Base-by-base conservation (phyloP, 2,113 vertebrate genomes). In the Sander vitreus region DNA sequence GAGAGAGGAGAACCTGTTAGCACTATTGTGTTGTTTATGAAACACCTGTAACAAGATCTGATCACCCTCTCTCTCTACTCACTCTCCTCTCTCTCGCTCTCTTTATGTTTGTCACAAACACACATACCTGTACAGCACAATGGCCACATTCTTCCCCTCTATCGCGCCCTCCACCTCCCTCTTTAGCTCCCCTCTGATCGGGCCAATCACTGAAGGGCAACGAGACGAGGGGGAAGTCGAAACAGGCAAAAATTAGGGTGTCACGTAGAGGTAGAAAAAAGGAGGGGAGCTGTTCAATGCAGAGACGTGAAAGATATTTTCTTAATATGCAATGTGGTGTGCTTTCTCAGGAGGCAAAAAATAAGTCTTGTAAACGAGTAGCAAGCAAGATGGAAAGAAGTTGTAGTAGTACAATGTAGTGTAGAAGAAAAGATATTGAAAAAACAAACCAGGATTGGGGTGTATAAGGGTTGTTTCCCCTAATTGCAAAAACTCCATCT, bases 41-140 rank as follows among this genome's bases (percentile, higher is more conserved):
- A 93, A 93, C 92, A 93, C 90, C 90, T 93, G 92, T 91, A 94
- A 93, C 85, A 72, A 81, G 93, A 93, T 91, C 92, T 92, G 85
- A 90, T 87, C 84, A 73, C 55, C 77, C 79, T 65, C 68, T 48
- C 82, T 86, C 85, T 55, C 64, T 11, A 11, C 39, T 43, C 39
- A 10, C 39, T 43, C 78, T 70, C 85, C 85, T 58, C 77, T 62
- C 73, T 30, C 65, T 62, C 65, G 65, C 83, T 68, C 72, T 84
- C 91, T 76, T 76, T 90, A 76, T 92, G 78, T 86, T 89, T 91
- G 83, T 89, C 80, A 87, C 92, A 92, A 81, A 89, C 84, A 92
- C 85, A 92, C 91, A 94, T 93, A 93, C 92, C 90, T 89, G 86
- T 60, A 82, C 83, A 90, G 80, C 83, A 94, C 93, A 94, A 95